Percentiles rank a stretch among this genome's conserved stretches.
phyloP scores from a whole-genome alignment of 2,888 invertebrate species.

The Anorthoa munda region DNA sequence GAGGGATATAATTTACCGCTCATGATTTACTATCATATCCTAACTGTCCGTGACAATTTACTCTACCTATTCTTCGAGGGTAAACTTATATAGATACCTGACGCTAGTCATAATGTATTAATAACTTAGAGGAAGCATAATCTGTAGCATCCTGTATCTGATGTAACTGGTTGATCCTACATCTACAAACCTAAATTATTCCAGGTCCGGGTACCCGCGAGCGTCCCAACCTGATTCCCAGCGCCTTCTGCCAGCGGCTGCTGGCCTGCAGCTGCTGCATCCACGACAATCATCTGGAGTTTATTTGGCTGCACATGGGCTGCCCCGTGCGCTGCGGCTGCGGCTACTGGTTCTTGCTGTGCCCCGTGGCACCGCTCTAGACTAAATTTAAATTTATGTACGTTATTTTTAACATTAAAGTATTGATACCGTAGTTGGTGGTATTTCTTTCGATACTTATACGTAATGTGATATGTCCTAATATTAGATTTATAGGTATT shows the following conservation, averaged over 20 bases:
- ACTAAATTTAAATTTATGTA: constrained; percentile 19
- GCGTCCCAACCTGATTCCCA: constrained; percentile 94
- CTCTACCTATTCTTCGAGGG: no score
- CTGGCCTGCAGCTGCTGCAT: constrained; percentile 94
- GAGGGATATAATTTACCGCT: no score
- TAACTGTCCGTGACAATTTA: no score
- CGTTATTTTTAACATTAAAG: constrained; percentile 27
- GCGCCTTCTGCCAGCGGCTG: constrained; percentile 92
- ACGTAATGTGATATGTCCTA: no score
- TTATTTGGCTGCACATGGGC: constrained; percentile 83
- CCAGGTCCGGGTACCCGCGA: constrained; percentile 92
- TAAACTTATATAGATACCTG: no score
- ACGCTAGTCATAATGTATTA: background rate
- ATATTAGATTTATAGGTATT: no score
- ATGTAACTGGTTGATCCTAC: background rate
- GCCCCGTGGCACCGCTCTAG: constrained; percentile 82
- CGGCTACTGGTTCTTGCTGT: constrained; percentile 87
- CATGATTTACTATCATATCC: no score
- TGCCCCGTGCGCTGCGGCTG: constrained; percentile 86
- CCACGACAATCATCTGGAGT: constrained; percentile 79
- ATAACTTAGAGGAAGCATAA: background rate
- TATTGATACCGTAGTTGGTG: background rate
- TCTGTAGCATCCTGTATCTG: background rate
- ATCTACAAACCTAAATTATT: background rate
- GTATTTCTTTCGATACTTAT: background rate